Evolutionary conservation across 2,113 vertebrate species (phyloP), one percentile per base, ranked within the genome.

Genomic region (Apodemus sylvaticus): DNA sequence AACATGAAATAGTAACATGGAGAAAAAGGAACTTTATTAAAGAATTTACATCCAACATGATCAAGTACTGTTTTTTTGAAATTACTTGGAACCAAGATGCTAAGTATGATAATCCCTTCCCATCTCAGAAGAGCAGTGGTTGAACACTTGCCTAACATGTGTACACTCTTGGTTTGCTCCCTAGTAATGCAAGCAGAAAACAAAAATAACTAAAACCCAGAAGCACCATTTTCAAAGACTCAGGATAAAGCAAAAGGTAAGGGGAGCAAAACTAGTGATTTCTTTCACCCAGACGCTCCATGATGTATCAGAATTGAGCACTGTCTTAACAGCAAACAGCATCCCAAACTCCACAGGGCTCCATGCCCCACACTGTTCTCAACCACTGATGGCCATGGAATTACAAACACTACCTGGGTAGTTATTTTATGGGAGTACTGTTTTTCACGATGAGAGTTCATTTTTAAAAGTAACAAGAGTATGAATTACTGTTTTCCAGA

Each of bases 311-410:
- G 87, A 81, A 77, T 22, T 42, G 16, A 89, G 90, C 77, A 74
- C 4, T 60, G 16, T 64, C 60, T 48, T 90, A 90, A 79, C 14
- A 73, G 66, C 19, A 91, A 82, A n/a, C 51, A 83, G 29, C 60
- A 89, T 16, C 34, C 29, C 89, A 95, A 89, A 89, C 89, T 91
- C 45, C 66, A 86, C 94, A 90, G 17, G 39, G 73, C n/a, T 86
- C 34, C 73, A 53, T 7, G 31, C 74, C 70, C 71, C 13, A 0
- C 29, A 76, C 0, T 79, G 36, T 4, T 78, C 39, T 93, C 71
- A 89, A 66, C 26, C 29, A 64, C 48, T 77, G 76, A 94, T 12
- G 19, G 22, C 58, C 79, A 78, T 39, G 29, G 51, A 73, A 83
- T 42, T 73, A 82, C 0, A 26, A 62, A 2, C 45, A 91, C 22